Evolutionary conservation across 1,140 invertebrate genomes (phyloP), one percentile per base, ranked within the genome.

Genomic region (Protaetia brevitarsis): DNA sequence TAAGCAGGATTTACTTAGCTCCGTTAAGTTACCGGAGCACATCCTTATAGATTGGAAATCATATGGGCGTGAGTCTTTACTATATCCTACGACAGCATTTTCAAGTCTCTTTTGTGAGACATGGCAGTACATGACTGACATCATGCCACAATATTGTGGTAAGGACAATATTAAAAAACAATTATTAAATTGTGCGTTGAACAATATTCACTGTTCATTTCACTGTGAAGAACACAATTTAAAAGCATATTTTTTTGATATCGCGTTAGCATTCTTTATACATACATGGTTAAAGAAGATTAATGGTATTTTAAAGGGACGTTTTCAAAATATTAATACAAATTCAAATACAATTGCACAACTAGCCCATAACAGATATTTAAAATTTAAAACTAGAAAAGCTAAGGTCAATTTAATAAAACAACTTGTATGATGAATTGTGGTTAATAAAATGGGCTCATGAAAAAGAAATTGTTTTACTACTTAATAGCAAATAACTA

Each of bases 31-130:
- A 41, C 5, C 36, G 16, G n/a, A 41, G 36, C 36, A 41, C n/a
- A 7, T 41, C 3, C 36, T 41, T 41, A 41, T 13, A 7, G 36
- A 41, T 4, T 41, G 36, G 36, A 41, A 41, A n/a, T 41, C 36
- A 13, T 41, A 41, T 41, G 36, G 36, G 3, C 36, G 36, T 3
- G 36, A 41, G 5, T 41, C 36, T 13, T 41, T 41, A 41, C 5
- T 41, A n/a, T 41, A 41, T 41, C 36, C 36, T n/a, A n/a, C n/a
- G n/a, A 41, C 36, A 41, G 16, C 36, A 41, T 41, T 41, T 41
- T 41, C 36, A 4, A 41, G n/a, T 7, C n/a, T 41, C 5, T 41
- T 41, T 41, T 41, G 36, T n/a, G 36, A 41, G n/a, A 41, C 36
- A 41, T 41, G 36, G 36, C 36, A 41, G 36, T 41, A 41, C 36